Evolutionary conservation across 2,888 invertebrate species (phyloP), one percentile per base, ranked within the genome.

Genomic region (Entomobrya proxima): DNA sequence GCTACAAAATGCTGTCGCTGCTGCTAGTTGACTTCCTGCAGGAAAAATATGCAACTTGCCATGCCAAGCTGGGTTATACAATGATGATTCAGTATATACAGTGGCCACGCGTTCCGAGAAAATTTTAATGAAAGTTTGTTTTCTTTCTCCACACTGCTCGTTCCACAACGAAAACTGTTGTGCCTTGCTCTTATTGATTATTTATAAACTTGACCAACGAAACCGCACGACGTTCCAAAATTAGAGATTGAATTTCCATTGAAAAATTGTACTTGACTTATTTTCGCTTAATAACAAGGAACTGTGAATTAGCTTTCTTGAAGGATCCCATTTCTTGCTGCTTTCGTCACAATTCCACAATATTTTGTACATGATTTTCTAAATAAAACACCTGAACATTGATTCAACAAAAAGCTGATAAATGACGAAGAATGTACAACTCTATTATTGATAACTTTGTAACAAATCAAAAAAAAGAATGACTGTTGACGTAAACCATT

Each of bases 151-250:
- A 30, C 32, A 24, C 15, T n/a, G 30, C 58, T 30, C 30, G n/a
- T 58, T 13, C n/a, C 32, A n/a, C 6, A 7, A 3, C n/a, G 32
- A 15, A n/a, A n/a, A n/a, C n/a, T n/a, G n/a, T n/a, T 58, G 13
- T 61, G 18, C 52, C 32, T 32, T 7, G n/a, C 32, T 35, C 1
- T 21, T 21, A 37, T 67, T 21, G 18, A 7, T 11, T 67, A 67
- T 37, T 67, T 67, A 67, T 67, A 37, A 67, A 67, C 67, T 37
- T 67, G 37, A 67, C 37, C 67, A 67, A 35, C 32, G n/a, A 9
- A 4, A 4, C 50, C 4, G n/a, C 50, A n/a, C 61, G 37, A 67
- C 67, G 37, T 37, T 67, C 21, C 67, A 35, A 67, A 67, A 18
- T 67, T 67, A 67, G 37, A 67, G 11, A 37, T 67, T 67, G 9